A percentile compares a stretch with the other conserved stretches of the same genome.
Conservation (phyloP, 2,113 vertebrate genomes). For the Heteronetta atricapilla region DNA sequence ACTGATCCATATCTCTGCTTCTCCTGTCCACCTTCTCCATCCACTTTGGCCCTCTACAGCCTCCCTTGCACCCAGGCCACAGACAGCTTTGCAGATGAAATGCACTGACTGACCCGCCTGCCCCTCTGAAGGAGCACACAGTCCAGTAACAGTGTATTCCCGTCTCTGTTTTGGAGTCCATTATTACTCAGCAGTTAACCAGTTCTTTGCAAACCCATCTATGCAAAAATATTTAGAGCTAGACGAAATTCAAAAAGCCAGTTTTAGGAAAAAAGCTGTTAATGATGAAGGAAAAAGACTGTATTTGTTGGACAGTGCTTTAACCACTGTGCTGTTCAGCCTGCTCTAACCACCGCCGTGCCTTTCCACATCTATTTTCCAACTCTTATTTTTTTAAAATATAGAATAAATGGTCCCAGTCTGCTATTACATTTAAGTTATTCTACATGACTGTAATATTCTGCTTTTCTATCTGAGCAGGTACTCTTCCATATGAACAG, state of each 20-base stretch:
- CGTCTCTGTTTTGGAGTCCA: not conserved
- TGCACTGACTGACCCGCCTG: not conserved
- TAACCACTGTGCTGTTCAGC: not conserved
- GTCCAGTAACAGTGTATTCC: not conserved
- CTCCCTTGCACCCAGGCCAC: rapidly evolving
- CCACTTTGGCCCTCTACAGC: not conserved
- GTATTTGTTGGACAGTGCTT: not conserved
- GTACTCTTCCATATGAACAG: constrained; percentile 7
- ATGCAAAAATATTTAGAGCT: not conserved
- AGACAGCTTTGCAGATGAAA: rapidly evolving
- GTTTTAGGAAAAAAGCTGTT: not conserved
- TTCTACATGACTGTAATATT: constrained; percentile 7
- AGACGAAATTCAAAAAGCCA: not conserved
- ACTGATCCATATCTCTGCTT: not conserved
- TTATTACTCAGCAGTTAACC: not conserved
- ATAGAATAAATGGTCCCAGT: not conserved
- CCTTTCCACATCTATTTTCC: not conserved
- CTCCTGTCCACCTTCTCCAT: not conserved
- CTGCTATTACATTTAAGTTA: constrained; percentile 9
- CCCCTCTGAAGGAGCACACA: not conserved
- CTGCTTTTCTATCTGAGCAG: constrained; percentile 23
- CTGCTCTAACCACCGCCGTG: not conserved
- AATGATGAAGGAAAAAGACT: not conserved
- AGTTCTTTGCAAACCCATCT: not conserved
- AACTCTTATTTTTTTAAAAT: not conserved